Evolutionary conservation across 2,113 vertebrate genomes (phyloP).

Genomic region (Muscicapa adusta): DNA sequence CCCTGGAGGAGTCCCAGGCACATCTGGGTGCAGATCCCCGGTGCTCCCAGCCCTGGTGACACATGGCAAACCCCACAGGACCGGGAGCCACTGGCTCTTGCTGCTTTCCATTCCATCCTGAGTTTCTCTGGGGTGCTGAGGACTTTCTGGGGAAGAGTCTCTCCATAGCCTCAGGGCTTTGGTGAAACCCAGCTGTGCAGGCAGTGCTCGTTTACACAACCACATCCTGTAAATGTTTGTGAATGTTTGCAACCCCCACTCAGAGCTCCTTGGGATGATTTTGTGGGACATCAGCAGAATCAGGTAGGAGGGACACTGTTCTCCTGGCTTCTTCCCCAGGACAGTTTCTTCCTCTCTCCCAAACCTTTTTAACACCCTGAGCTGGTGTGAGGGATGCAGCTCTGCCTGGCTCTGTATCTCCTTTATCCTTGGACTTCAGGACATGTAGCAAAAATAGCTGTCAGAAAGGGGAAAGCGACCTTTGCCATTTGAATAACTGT

Average conservation of each 20-base stretch:
- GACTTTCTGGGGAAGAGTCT: neutral
- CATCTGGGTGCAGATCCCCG: rapidly evolving
- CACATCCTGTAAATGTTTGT: neutral
- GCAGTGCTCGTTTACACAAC: rapidly evolving
- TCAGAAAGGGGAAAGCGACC: constrained; percentile 18
- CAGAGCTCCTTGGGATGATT: neutral
- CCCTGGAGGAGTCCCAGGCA: neutral
- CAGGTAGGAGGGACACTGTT: neutral
- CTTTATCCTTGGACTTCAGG: constrained; percentile 56
- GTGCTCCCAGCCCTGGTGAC: neutral
- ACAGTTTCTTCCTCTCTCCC: neutral
- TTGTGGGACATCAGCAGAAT: neutral
- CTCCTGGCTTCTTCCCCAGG: neutral
- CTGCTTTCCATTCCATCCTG: rapidly evolving
- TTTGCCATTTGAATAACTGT: constrained; percentile 43
- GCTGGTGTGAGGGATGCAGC: neutral
- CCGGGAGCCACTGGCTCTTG: rapidly evolving
- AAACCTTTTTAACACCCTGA: neutral
- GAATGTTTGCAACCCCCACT: neutral
- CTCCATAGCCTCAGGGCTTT: neutral
- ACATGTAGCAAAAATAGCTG: constrained; percentile 18
- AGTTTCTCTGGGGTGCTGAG: rapidly evolving
- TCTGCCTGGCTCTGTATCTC: neutral
- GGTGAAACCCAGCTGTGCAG: neutral
- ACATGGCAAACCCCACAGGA: rapidly evolving